Base-by-base conservation (phyloP, 2,888 invertebrate species). In the Artemia sinica region DNA sequence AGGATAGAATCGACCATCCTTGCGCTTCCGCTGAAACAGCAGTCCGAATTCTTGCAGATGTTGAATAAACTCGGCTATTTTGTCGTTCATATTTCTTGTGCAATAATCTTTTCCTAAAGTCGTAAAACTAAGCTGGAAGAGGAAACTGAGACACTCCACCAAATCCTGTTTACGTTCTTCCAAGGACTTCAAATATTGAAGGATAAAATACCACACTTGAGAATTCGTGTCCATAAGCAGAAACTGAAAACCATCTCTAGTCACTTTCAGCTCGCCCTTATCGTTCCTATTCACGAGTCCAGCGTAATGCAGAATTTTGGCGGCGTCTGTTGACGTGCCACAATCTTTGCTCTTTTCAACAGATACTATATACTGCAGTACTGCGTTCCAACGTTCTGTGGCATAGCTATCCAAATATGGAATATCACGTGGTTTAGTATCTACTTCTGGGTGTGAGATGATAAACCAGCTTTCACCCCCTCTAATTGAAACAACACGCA, bases 21-120 rank as follows among this genome's bases (percentile, higher is more conserved):
- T 91, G 50, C 93, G 82, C 83, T 93, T 95, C 75, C 96, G 84
- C 79, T 95, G 95, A 78, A 94, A 97, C 14, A 98, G 93, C 50
- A 98, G 84, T 58, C 98, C 98, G 76, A 98, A 92, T 80, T 98
- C 98, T 71, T 98, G 80, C 67, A 99, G 80, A 80, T 98, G 95
- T 77, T 96, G 95, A 70, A 98, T 80, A 76, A 98, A 95, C 69
- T 88, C 85, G 70, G 91, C 79, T 79, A 95, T 85, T 71, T 88
- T 87, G 73, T 87, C 86, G 74, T 85, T 89, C 87, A 95, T 88
- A 3, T 91, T 91, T 75, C 94, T 94, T 0, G 94, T 94, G 75
- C 93, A 93, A 78, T 97, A 97, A 79, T 95, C 94, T 83, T 90
- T 90, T 71, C 95, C 96, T 7, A 95, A 82, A 0, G 91, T 91